Conservation (phyloP, 2,888 invertebrate genomes). For the Xestobium rufovillosum region DNA sequence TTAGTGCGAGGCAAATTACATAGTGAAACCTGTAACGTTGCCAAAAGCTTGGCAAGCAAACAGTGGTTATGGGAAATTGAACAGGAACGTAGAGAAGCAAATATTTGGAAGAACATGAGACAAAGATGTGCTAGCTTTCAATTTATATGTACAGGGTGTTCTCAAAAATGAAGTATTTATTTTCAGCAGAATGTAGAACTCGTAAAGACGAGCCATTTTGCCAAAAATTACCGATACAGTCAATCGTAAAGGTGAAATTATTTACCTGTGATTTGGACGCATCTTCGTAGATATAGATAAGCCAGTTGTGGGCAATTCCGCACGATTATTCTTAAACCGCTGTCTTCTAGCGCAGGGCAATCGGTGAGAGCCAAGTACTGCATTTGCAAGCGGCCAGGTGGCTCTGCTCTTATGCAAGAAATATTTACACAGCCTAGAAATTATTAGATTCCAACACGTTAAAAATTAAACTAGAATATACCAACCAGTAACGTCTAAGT, state of each 20-base stretch:
- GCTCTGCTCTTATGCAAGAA: constrained; percentile 67
- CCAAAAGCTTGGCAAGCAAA: no score
- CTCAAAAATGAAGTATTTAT: no score
- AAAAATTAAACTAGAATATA: constrained; percentile 5
- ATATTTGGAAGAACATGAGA: no score
- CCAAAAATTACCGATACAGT: no score
- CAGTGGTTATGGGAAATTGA: no score
- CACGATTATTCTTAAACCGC: constrained; percentile 74
- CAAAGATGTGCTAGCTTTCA: no score
- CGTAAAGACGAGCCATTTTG: no score
- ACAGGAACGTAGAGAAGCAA: no score
- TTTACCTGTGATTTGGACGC: constrained; percentile 79
- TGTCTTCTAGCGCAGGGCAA: constrained; percentile 76
- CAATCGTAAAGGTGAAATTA: constrained; percentile 7
- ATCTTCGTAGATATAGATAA: constrained; percentile 81
- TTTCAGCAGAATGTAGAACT: no score
- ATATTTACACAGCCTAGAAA: constrained; percentile 65
- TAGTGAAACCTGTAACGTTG: no score
- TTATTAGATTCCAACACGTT: constrained; percentile 22
- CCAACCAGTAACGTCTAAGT: constrained; percentile 76
- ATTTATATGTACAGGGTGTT: no score
- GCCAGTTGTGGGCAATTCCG: constrained; percentile 81
- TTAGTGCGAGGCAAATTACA: no score
- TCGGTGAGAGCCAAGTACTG: constrained; percentile 89
- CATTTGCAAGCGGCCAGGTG: constrained; percentile 61